Evolutionary conservation across 2,888 invertebrate species (phyloP).

Genomic region (Coecobrya sp.): DNA sequence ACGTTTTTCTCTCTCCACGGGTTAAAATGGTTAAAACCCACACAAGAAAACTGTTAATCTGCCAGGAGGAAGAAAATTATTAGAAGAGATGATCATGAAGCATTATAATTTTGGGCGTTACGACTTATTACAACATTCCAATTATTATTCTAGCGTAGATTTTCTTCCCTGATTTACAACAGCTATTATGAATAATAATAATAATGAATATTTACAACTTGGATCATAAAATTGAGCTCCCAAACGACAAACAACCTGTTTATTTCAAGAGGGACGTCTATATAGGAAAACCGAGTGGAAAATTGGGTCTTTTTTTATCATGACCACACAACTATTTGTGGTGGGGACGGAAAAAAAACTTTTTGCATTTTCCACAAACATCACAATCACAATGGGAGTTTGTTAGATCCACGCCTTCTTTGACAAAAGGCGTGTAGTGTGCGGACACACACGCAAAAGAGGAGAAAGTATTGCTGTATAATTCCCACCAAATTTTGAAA

Average conservation of each 20-base stretch:
- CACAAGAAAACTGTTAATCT: too few relatives aligned
- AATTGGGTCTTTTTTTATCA: neutral
- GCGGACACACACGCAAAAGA: too few relatives aligned
- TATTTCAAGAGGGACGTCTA: neutral
- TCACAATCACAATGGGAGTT: slow-evolving; percentile 35
- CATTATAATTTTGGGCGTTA: too few relatives aligned
- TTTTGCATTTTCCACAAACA: slow-evolving; percentile 25
- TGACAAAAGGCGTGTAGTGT: neutral
- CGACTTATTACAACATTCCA: neutral
- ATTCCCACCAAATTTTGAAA: slow-evolving; percentile 49
- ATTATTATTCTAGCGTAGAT: neutral
- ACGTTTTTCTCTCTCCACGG: too few relatives aligned
- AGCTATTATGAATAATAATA: neutral
- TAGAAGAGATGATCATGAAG: neutral
- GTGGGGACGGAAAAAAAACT: neutral
- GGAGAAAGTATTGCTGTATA: too few relatives aligned
- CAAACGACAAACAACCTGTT: neutral
- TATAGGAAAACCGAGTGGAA: neutral
- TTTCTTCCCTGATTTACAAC: neutral
- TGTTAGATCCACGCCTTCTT: neutral
- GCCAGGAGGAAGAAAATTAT: too few relatives aligned
- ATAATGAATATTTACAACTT: neutral
- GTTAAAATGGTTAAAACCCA: too few relatives aligned
- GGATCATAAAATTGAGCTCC: neutral
- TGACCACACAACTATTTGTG: neutral